These are phyloP conservation scores for Camelus dromedarius DNA, from an alignment of 2,113 vertebrate genomes.

Conservation along the genomic window DNA sequence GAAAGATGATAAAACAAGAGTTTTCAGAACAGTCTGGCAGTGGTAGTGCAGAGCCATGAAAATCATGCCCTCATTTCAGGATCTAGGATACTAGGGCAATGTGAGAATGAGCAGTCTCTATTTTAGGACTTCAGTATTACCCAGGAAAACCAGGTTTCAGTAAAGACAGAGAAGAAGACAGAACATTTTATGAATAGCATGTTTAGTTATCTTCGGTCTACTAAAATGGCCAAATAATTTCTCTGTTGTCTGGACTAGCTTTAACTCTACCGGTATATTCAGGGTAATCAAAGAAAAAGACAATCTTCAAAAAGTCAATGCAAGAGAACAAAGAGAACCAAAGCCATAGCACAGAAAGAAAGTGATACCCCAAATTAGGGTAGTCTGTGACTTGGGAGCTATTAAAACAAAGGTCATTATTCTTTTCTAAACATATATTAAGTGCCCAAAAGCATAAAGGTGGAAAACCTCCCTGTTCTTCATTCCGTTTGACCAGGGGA, in stretches of 20 bases:
- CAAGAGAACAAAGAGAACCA: constrained; percentile 14
- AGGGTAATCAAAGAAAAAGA: constrained; percentile 12
- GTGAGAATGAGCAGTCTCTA: neutral
- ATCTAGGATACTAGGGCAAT: neutral
- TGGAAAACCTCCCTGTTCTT: neutral
- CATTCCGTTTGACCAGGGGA: neutral
- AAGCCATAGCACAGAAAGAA: neutral
- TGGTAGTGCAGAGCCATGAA: neutral
- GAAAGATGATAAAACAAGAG: neutral
- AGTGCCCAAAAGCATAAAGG: constrained; percentile 16
- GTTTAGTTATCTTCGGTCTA: neutral
- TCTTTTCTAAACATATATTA: neutral
- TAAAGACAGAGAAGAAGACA: constrained; percentile 9
- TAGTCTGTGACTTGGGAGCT: neutral
- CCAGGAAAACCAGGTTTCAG: neutral
- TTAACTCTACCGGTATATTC: neutral
- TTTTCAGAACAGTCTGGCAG: neutral
- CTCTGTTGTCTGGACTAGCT: neutral
- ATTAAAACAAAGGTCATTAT: neutral
- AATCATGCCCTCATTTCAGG: neutral
- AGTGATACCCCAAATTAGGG: neutral
- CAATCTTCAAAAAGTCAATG: neutral
- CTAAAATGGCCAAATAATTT: neutral
- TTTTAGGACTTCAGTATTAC: neutral
- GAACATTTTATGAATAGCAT: neutral